These are phyloP conservation scores for Emmelina monodactyla DNA, from an alignment of 2,888 invertebrate species.

Conservation along the genomic window DNA sequence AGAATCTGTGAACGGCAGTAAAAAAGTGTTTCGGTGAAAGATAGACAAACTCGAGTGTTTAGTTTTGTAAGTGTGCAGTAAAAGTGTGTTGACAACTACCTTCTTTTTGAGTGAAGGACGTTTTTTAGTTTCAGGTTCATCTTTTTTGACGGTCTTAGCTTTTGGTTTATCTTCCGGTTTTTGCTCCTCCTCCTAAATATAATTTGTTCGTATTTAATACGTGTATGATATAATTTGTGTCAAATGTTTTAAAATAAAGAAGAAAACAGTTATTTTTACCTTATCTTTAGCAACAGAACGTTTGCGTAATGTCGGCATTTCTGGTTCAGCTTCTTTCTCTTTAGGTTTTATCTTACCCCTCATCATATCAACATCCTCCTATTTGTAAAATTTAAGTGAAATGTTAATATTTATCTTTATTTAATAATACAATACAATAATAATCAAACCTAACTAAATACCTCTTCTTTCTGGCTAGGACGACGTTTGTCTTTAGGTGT, in stretches of 20 bases:
- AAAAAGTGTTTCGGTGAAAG: too few species aligned
- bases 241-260: neutral
- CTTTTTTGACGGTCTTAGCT: conserved; percentile 42
- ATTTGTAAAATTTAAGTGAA: conserved; percentile 20
- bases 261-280: conserved; percentile 37
- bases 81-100: conserved; percentile 23
- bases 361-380: conserved; percentile 55
- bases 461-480: conserved; percentile 50
- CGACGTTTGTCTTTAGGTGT: conserved; percentile 50
- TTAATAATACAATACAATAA: neutral
- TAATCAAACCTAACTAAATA: conserved; percentile 22
- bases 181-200: conserved; percentile 47
- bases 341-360: conserved; percentile 58
- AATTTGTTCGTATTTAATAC: neutral
- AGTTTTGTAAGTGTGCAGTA: conserved; percentile 7
- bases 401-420: neutral
- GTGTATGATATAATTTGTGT: neutral
- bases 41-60: too few species aligned
- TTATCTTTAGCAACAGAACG: conserved; percentile 50
- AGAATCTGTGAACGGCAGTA: too few species aligned
- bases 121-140: conserved; percentile 46
- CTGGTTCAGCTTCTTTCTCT: conserved; percentile 48
- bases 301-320: conserved; percentile 47
- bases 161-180: conserved; percentile 56
- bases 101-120: conserved; percentile 54